Evolutionary conservation across 2,888 invertebrate genomes (phyloP).

Genomic region (Drosophila aldrichi): DNA sequence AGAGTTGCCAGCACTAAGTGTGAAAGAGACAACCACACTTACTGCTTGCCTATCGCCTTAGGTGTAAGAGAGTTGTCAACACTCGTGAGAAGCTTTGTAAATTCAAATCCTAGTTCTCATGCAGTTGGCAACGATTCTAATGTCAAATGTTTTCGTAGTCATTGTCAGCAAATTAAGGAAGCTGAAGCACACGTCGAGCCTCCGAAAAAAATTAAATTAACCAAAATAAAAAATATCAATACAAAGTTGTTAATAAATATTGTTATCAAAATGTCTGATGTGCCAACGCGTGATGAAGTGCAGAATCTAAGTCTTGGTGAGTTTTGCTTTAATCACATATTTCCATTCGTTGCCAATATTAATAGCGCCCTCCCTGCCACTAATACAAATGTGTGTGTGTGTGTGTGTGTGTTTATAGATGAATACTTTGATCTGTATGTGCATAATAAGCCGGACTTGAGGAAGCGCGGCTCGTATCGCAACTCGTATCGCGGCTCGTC

Average conservation of each 20-base stretch:
- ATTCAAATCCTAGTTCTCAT: background rate
- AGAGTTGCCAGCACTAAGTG: background rate
- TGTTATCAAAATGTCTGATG: background rate
- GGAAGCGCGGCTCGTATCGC: no score
- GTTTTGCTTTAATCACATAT: background rate
- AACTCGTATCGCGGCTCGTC: no score
- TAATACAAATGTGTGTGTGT: no score
- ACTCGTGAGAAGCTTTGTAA: background rate
- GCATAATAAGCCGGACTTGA: no score
- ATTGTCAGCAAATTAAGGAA: background rate
- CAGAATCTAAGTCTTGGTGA: constrained; percentile 17
- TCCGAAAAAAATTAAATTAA: background rate
- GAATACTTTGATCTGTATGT: constrained; percentile 7
- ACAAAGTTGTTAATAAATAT: background rate
- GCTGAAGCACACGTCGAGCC: background rate
- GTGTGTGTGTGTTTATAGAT: background rate
- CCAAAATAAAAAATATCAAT: no score
- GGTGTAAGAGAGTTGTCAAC: background rate
- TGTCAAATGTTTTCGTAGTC: fast-evolving
- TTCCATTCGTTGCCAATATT: background rate
- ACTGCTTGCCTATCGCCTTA: no score
- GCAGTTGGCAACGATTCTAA: background rate
- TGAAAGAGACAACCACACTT: background rate
- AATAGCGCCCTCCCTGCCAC: background rate
- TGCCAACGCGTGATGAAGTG: background rate